Conservation (phyloP, 2,888 invertebrate genomes). For the Xestia rhomboidea region DNA sequence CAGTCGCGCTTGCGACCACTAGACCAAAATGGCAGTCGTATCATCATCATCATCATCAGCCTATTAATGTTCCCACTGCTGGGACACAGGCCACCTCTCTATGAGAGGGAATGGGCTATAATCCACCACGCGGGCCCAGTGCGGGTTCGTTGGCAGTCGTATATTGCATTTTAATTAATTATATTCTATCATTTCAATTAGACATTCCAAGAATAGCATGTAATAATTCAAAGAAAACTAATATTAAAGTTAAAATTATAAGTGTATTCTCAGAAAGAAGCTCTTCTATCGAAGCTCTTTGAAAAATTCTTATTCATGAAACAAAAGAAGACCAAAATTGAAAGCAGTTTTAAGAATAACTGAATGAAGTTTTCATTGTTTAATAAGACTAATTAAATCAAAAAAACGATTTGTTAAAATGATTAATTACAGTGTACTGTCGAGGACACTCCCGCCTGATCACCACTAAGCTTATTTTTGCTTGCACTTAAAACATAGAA, state of each 20-base stretch:
- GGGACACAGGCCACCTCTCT: too few relatives aligned
- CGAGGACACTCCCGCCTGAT: too few relatives aligned
- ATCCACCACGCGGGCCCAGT: too few relatives aligned
- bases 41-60: too few relatives aligned
- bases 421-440: not conserved
- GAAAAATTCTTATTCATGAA: not conserved
- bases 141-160: too few relatives aligned
- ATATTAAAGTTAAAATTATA: not conserved
- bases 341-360: not conserved
- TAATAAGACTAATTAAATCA: not conserved
- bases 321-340: not conserved
- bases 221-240: slow-evolving; percentile 20
- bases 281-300: not conserved
- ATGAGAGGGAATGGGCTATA: too few relatives aligned
- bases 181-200: not conserved
- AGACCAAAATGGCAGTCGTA: too few relatives aligned
- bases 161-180: slow-evolving; percentile 7
- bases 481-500: too few relatives aligned
- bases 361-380: not conserved
- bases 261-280: not conserved
- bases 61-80: too few relatives aligned
- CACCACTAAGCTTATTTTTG: too few relatives aligned
- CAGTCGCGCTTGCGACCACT: too few relatives aligned
- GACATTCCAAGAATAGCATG: not conserved
- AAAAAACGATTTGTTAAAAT: not conserved